Base-by-base conservation (phyloP, 2,113 vertebrate genomes). In the Tichodroma muraria region DNA sequence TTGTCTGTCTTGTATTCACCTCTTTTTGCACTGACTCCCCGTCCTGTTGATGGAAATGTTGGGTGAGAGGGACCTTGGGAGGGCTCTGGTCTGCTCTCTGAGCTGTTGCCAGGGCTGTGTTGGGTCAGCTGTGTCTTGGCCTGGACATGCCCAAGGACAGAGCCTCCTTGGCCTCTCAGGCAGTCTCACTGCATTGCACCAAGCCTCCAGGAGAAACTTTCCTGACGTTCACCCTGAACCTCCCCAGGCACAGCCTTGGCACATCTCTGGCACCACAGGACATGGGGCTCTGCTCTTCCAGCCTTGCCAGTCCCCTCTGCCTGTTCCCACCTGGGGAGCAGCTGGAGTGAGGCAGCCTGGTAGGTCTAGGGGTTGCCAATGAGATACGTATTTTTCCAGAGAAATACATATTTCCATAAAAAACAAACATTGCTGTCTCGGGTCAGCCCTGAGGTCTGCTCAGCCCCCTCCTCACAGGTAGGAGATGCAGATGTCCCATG, bases 131-230 rank as follows among this genome's bases (percentile, higher is more conserved):
- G 16, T 31, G 24, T 45, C 50, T 80, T 37, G 38, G 6, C 7
- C 22, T 52, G 53, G 35, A 19, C 44, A 18, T 6, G 1, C 38
- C 23, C 49, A 47, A 59, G 61, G 33, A 6, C 30, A 45, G n/a
- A 88, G 9, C 28, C 24, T 45, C 17, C 65, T 68, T 1, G 1
- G 70, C 23, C 24, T 54, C 31, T 25, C 0, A 0, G 80, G 33
- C 37, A 57, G 24, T 3, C 35, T 80, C 40, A 4, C 10, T 54
- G 76, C 72, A 11, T 11, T 45, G 53, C 50, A 56, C 24, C 9
- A 54, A 9, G 17, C 27, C n/a, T 52, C 3, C 40, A 28, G 54
- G n/a, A 33, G 45, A 52, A 47, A 9, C 25, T 16, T 42, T 1
- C 23, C 56, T 50, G 35, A 0, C 40, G 77, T 17, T 68, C 72